Evolutionary conservation across 2,797 vertebrate species (phyloP).

Genomic region (Parotocinclus haroldoi): DNA sequence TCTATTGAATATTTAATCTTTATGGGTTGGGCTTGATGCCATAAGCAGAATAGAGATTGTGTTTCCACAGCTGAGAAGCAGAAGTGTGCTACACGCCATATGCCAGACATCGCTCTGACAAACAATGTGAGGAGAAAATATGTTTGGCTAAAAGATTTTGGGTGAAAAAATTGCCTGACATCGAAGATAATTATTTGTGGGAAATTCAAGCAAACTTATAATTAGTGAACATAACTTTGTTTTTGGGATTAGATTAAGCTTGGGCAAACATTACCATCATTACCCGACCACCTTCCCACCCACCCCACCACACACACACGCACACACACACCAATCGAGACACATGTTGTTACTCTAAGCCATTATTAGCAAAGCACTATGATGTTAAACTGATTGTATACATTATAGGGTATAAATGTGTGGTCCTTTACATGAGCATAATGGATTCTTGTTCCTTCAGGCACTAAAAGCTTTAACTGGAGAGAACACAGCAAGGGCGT

Average conservation of each 20-base stretch:
- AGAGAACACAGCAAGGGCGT: conserved; percentile 25
- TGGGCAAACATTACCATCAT: background rate
- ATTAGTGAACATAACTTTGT: background rate
- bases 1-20: conserved; percentile 63
- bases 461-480: conserved; percentile 8
- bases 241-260: conserved; percentile 7
- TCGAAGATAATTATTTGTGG: background rate
- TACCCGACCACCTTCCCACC: background rate
- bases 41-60: conserved; percentile 31
- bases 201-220: background rate
- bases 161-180: background rate
- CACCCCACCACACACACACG: background rate
- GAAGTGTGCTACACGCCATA: conserved; percentile 37
- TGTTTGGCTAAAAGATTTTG: background rate
- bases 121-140: too few relatives aligned
- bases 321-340: too few relatives aligned
- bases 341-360: conserved; percentile 9
- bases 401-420: background rate
- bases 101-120: too few relatives aligned
- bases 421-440: background rate
- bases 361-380: conserved; percentile 3
- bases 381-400: background rate
- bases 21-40: conserved; percentile 14
- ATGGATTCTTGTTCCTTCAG: conserved; percentile 11
- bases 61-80: conserved; percentile 49